Base-by-base conservation (phyloP, 2,797 vertebrate genomes). In the Perodicticus potto region DNA sequence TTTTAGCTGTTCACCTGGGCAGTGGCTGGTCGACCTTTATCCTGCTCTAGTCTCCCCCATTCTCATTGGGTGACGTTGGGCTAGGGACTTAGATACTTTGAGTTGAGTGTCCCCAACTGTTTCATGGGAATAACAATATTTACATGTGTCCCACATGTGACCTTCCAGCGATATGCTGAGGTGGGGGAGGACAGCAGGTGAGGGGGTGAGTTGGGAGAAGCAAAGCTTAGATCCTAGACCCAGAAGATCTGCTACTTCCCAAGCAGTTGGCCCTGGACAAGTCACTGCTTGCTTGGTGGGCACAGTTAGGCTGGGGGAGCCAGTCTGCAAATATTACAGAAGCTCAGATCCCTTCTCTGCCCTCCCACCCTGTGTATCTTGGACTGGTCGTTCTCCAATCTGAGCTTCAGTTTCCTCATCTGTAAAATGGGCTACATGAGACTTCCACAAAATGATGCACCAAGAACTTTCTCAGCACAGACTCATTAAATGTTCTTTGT, bases 401-500 rank as follows among this genome's bases (percentile, higher is more conserved):
- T 8, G 8, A 32, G 7, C 55, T 49, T 93, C 53, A 81, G 69
- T 83, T 88, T 95, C 57, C 34, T 78, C 25, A 27, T 70, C 80
- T 61, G 23, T 69, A 45, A 76, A 59, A 34, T 61, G 77, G 86
- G n/a, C 65, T 34, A 4, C 7, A 0, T 12, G 61, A 69, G 34
- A 7, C 27, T 22, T 29, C 0, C 5, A 0, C 10, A 59, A 61
- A 43, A 32, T 27, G 34, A 61, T 5, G n/a, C 8, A 29, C 55
- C 40, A 12, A 53, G 74, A 25, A 10, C 34, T 84, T 53, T 43
- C 63, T 72, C 5, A 29, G n/a, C 80, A 67, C 40, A 81, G 45
- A 19, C n/a, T 90, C 49, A 16, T 59, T 32, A 9, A 61, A 55
- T 22, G 2, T n/a, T 57, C 45, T 82, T 87, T 13, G 40, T 74